Evolutionary conservation across 2,113 vertebrate species (phyloP).

Genomic region (Leucosticte australis): DNA sequence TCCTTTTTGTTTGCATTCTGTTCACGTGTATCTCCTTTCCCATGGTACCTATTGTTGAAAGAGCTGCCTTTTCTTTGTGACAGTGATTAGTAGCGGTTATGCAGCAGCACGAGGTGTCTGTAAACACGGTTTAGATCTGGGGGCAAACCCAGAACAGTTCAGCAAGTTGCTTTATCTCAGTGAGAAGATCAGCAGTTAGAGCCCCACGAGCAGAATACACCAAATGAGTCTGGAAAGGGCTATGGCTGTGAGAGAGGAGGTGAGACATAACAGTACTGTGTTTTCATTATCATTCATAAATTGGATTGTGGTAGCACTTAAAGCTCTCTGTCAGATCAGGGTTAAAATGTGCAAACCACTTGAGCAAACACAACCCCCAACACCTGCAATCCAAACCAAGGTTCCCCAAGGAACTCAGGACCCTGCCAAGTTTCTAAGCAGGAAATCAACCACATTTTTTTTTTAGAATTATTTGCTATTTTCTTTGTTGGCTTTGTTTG

Average conservation of each 20-base stretch:
- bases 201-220: fast-evolving
- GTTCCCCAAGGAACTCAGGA: background rate
- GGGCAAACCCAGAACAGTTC: background rate
- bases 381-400: background rate
- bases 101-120: background rate
- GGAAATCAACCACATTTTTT: background rate
- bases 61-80: background rate
- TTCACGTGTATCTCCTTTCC: background rate
- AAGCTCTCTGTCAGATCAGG: background rate
- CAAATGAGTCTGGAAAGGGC: background rate
- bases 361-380: background rate
- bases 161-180: background rate
- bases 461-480: background rate
- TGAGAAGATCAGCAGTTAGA: background rate
- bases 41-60: background rate
- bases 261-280: background rate
- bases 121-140: background rate
- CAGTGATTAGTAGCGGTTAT: background rate
- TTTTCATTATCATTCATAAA: background rate
- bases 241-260: background rate
- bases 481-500: background rate
- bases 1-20: conserved; percentile 12
- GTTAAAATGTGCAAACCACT: background rate
- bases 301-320: background rate
- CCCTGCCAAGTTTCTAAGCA: background rate